phyloP scores from a whole-genome alignment of 2,888 invertebrate genomes.

The Zele albiditarsus region DNA sequence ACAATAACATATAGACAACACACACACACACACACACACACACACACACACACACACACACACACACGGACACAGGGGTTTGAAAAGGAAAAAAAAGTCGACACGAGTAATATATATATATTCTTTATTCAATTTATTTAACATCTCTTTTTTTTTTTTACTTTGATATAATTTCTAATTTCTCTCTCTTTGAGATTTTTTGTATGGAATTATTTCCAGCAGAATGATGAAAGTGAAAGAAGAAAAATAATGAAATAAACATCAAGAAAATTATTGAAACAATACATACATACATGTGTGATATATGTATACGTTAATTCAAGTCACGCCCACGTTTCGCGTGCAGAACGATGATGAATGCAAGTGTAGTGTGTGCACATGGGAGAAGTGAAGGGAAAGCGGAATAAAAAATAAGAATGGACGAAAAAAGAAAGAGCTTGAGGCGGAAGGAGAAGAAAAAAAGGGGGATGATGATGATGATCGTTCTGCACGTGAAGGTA shows the following conservation, averaged over 20 bases:
- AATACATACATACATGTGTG: neutral
- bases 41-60: neutral
- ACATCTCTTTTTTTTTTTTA: neutral
- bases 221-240: slow-evolving; percentile 6
- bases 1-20: slow-evolving; percentile 18
- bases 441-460: neutral
- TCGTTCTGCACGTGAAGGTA: slow-evolving; percentile 37
- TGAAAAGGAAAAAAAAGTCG: neutral
- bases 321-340: slow-evolving; percentile 39
- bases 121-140: neutral
- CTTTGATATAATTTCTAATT: neutral
- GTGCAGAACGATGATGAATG: slow-evolving; percentile 32
- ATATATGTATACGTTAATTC: slow-evolving; percentile 21
- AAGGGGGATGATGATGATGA: slow-evolving; percentile 21
- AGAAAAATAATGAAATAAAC: neutral
- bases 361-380: slow-evolving; percentile 12
- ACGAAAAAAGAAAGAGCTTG: neutral
- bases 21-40: neutral
- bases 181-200: neutral
- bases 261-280: neutral
- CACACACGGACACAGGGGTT: neutral
- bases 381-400: slow-evolving; percentile 12
- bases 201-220: neutral
- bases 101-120: too few species aligned
- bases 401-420: neutral